Percentiles rank a stretch among this genome's conserved stretches.
Evolutionary conservation across 1,140 invertebrate genomes (phyloP).

Genomic region (Dreissena polymorpha): DNA sequence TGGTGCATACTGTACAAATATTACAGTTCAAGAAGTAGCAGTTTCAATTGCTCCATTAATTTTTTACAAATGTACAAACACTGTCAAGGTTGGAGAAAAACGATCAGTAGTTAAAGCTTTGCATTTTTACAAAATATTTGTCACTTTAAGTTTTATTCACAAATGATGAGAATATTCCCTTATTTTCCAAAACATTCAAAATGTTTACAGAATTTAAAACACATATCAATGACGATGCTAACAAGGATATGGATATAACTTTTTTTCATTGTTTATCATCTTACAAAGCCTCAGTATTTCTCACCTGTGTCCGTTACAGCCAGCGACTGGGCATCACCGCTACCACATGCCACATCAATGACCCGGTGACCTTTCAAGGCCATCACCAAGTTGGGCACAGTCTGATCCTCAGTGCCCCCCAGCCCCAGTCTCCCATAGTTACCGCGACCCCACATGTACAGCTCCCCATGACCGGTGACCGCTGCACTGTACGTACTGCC

Average conservation of each 20-base stretch:
- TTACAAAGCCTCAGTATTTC: not conserved
- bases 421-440: slow-evolving; percentile 91
- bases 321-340: slow-evolving; percentile 90
- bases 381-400: slow-evolving; percentile 85
- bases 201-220: too few species aligned
- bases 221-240: not conserved
- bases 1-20: too few species aligned
- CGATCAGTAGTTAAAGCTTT: too few species aligned
- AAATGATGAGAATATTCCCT: too few species aligned
- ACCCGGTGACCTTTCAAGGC: slow-evolving; percentile 86
- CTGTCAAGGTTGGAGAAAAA: too few species aligned
- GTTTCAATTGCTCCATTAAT: too few species aligned
- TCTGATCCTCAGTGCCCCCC: slow-evolving; percentile 88
- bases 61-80: too few species aligned
- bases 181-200: too few species aligned
- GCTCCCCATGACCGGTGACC: slow-evolving; percentile 92
- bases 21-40: too few species aligned
- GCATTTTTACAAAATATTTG: too few species aligned
- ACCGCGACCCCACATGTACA: slow-evolving; percentile 96
- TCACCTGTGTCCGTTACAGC: slow-evolving; percentile 89
- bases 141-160: too few species aligned
- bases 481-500: slow-evolving; percentile 96
- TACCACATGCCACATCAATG: slow-evolving; percentile 88
- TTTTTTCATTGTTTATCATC: not conserved
- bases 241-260: too few species aligned